Evolutionary conservation across 2,113 vertebrate genomes (phyloP), one percentile per base, ranked within the genome.

Genomic region (Leucoraja erinaceus): DNA sequence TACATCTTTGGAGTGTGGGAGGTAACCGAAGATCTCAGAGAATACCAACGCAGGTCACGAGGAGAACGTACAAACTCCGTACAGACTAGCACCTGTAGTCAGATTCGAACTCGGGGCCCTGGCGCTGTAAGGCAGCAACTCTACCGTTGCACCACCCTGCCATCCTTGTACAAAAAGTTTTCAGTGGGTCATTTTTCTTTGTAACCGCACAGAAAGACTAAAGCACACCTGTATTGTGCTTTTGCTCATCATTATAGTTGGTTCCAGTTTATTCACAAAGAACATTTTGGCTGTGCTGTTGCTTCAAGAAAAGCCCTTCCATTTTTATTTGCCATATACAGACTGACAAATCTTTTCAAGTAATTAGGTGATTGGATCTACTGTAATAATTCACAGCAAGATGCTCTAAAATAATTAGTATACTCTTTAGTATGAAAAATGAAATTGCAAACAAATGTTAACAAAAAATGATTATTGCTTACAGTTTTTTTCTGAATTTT

Each of bases 331-430:
- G 22, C 22, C 61, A 68, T 72, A 91, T 72, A 25, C 10, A 47
- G 33, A 22, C 31, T 91, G 68, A 91, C 90, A 91, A 47, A 28
- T 91, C 70, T 91, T 72, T 68, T 74, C 31, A 47, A 14, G 66
- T 91, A 70, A 91, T 91, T 74, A 54, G 68, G 66, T 72, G 90
- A 72, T 91, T 70, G 72, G 66, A 91, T 91, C 90, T 72, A n/a
- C 18, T 25, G 11, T 74, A 91, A 74, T 72, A 33, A 91, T 33
- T 74, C 68, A 74, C 18, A 74, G 54, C 10, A 38, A 91, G 68
- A 72, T 54, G 47, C 33, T 38, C 59, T n/a, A 88, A 59, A 88
- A 63, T 91, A 68, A 91, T 91, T 91, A 91, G 9, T 70, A 18
- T 90, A 18, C n/a, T 70, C 33, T 66, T 38, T 33, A 33, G 72